phyloP scores from a whole-genome alignment of 1,140 invertebrate genomes.

The Habropoda laboriosa region DNA sequence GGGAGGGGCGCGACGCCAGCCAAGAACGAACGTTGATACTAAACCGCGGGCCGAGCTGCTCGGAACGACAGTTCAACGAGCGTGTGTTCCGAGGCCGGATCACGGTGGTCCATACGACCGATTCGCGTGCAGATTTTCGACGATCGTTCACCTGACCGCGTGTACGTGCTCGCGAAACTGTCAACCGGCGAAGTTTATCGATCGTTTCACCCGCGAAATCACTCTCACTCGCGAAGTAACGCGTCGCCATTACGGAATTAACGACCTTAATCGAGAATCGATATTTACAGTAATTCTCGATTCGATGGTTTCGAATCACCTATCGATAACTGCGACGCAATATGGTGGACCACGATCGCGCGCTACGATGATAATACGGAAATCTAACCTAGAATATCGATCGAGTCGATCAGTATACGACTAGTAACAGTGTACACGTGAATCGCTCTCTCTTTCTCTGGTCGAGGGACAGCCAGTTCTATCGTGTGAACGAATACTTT shows the following conservation, averaged over 20 bases:
- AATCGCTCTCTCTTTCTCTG: too few species aligned
- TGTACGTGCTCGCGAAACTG: conserved; percentile 6
- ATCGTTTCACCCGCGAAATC: conserved; percentile 19
- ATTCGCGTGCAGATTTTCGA: conserved; percentile 37
- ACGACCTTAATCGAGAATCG: not conserved
- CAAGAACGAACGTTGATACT: conserved; percentile 76
- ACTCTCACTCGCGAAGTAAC: not conserved
- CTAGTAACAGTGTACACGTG: conserved; percentile 1
- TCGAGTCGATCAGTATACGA: conserved; percentile 1
- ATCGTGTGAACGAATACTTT: conserved; percentile 11
- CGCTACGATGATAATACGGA: not conserved
- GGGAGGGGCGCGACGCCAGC: conserved; percentile 74
- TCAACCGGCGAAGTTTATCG: conserved; percentile 17
- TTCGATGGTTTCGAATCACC: not conserved
- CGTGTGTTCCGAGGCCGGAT: conserved; percentile 74
- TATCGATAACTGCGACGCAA: conserved; percentile 7
- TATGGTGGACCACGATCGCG: conserved; percentile 12
- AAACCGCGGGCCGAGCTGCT: conserved; percentile 74
- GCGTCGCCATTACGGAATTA: not conserved
- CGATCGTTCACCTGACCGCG: conserved; percentile 32
- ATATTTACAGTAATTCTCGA: not conserved
- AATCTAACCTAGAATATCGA: not conserved
- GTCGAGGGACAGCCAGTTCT: too few species aligned
- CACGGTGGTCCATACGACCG: conserved; percentile 60
- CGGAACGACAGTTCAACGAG: conserved; percentile 75